Evolutionary conservation across 2,113 vertebrate species (phyloP).

Genomic region (Leucopternis melanops): DNA sequence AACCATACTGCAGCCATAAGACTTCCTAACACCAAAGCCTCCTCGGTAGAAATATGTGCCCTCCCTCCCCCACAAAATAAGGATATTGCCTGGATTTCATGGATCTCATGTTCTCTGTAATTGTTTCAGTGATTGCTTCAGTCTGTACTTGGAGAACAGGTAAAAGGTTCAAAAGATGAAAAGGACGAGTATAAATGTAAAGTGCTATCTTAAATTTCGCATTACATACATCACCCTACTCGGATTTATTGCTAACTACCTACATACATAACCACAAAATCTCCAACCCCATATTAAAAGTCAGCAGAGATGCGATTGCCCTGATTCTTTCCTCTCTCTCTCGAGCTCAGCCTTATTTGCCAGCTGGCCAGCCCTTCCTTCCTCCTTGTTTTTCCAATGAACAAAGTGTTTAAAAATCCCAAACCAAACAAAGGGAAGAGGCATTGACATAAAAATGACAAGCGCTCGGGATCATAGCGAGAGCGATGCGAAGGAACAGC

Average conservation of each 20-base stretch:
- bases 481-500: background rate
- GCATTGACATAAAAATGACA: background rate
- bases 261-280: background rate
- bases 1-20: fast-evolving
- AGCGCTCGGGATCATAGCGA: background rate
- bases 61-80: background rate
- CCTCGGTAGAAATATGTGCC: background rate
- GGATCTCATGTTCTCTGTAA: background rate
- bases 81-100: background rate
- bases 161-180: background rate
- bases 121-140: background rate
- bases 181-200: background rate
- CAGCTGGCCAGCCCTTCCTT: background rate
- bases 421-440: background rate
- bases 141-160: background rate
- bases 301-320: background rate
- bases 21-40: background rate
- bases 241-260: background rate
- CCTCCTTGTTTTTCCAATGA: background rate
- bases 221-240: background rate
- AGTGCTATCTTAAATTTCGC: background rate
- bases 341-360: background rate
- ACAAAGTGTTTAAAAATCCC: background rate
- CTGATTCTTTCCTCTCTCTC: background rate
- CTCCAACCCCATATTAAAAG: background rate